Percentiles rank a stretch among this genome's conserved stretches.
phyloP scores from a whole-genome alignment of 2,797 vertebrate species.

The Margarornis squamiger region DNA sequence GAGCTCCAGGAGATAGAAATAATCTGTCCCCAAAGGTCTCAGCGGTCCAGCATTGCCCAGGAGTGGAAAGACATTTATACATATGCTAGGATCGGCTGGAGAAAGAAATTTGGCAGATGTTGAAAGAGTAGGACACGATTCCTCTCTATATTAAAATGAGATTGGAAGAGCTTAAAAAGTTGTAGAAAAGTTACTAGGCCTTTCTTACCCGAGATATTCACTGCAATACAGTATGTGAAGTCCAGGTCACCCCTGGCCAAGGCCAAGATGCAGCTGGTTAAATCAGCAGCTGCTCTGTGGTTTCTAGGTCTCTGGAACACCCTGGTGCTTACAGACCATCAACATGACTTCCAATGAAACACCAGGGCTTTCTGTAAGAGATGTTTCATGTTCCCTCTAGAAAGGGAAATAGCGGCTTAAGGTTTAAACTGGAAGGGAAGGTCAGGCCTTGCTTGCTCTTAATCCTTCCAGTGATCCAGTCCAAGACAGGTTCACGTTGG shows the following conservation, averaged over 20 bases:
- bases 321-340: not conserved
- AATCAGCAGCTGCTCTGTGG: not conserved
- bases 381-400: not conserved
- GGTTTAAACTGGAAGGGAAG: not conserved
- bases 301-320: not conserved
- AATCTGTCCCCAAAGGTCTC: not conserved
- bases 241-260: not conserved
- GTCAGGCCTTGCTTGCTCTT: not conserved
- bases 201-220: not conserved
- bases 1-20: not conserved
- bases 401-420: not conserved
- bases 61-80: not conserved
- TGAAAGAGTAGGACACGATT: not conserved
- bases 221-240: not conserved
- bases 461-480: not conserved
- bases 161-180: not conserved
- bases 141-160: not conserved
- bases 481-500: rapidly evolving
- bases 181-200: not conserved
- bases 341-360: not conserved
- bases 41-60: not conserved
- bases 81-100: not conserved
- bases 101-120: not conserved
- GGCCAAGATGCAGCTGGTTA: not conserved
- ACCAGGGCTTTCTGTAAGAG: not conserved